A percentile compares a stretch with the other conserved stretches of the same genome.
These are phyloP conservation scores for Ashinkailepas kermadecensis DNA, from an alignment of 2,888 invertebrate genomes.

Conservation along the genomic window DNA sequence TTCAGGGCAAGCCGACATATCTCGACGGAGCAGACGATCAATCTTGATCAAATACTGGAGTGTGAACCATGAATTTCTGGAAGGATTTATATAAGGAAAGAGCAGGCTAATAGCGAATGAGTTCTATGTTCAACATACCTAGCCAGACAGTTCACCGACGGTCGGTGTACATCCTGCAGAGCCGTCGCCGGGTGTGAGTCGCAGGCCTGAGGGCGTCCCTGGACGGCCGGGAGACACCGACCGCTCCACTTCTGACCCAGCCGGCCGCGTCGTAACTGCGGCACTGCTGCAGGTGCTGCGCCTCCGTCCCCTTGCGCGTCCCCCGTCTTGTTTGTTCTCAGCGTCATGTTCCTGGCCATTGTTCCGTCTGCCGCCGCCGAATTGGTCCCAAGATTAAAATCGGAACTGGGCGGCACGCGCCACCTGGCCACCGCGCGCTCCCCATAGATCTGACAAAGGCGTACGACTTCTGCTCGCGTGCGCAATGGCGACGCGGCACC, in stretches of 20 bases:
- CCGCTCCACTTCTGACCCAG: not conserved
- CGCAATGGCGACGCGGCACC: not conserved
- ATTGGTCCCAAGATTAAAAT: slow-evolving; percentile 6
- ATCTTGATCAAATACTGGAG: too few species aligned
- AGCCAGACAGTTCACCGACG: too few species aligned
- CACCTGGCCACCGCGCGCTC: not conserved
- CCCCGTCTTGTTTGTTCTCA: slow-evolving; percentile 4
- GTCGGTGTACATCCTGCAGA: too few species aligned
- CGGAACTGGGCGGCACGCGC: not conserved
- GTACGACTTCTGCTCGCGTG: not conserved
- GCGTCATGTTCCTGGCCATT: slow-evolving; percentile 3
- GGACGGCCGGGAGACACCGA: not conserved
- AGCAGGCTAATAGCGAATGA: too few species aligned
- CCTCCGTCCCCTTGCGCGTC: not conserved
- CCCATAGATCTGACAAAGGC: slow-evolving; percentile 1
- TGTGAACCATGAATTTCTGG: too few species aligned
- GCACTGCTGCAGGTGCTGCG: not conserved
- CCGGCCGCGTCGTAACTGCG: not conserved
- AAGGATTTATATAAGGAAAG: too few species aligned
- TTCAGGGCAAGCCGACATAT: too few species aligned
- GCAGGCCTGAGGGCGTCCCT: too few species aligned
- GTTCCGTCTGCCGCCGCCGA: not conserved
- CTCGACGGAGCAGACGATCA: too few species aligned
- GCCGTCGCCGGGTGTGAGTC: too few species aligned
- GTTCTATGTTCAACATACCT: too few species aligned